Percentiles rank a stretch among this genome's conserved stretches.
These are phyloP conservation scores for Pandion haliaetus DNA, from an alignment of 2,113 vertebrate genomes.

Conservation along the genomic window DNA sequence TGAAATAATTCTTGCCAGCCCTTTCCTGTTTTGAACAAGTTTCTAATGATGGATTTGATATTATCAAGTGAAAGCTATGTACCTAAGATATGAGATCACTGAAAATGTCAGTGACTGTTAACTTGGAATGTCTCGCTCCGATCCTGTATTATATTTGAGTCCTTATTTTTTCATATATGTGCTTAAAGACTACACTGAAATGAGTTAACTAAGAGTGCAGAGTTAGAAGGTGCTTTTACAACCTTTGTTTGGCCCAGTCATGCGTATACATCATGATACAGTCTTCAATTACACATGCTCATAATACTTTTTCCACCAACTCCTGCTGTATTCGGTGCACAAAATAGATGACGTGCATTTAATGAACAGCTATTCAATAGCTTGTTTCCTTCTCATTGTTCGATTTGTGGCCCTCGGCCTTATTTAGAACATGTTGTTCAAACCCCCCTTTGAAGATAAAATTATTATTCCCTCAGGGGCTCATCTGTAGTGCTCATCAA, in stretches of 20 bases:
- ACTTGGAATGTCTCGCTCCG: background rate
- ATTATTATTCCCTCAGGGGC: background rate
- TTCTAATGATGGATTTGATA: background rate
- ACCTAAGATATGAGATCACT: background rate
- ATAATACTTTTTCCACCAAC: background rate
- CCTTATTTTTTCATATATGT: background rate
- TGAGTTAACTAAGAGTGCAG: background rate
- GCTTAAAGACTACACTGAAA: background rate
- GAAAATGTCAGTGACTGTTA: background rate
- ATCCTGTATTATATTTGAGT: background rate
- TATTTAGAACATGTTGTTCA: background rate
- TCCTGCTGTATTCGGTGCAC: background rate
- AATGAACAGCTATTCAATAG: background rate
- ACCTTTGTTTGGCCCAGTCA: background rate
- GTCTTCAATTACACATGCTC: background rate
- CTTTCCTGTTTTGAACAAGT: background rate
- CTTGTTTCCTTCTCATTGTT: background rate
- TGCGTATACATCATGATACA: background rate
- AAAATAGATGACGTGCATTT: background rate
- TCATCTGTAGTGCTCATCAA: background rate
- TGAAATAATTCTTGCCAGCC: background rate
- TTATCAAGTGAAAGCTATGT: background rate
- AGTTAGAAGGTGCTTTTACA: background rate
- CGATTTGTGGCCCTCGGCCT: background rate
- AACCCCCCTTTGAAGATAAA: background rate